Evolutionary conservation across 2,888 invertebrate species (phyloP).

Genomic region (Cynaeus angustus): DNA sequence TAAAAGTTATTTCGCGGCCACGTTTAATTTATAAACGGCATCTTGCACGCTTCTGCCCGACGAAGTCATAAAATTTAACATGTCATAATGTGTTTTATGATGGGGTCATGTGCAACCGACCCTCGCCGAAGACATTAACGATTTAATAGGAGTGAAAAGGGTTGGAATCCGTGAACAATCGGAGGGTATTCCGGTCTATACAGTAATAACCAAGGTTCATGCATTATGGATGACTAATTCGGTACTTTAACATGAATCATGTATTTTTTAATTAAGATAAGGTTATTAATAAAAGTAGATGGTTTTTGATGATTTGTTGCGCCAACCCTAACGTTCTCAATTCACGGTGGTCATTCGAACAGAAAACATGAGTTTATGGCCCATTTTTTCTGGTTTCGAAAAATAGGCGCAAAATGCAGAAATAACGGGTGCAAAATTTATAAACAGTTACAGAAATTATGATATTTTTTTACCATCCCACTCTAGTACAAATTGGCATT

Average conservation of each 20-base stretch:
- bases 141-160: conserved; percentile 43
- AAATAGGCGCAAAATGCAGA: too few species aligned
- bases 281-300: conserved; percentile 27
- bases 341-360: background rate
- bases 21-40: conserved; percentile 1
- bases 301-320: conserved; percentile 2
- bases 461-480: too few species aligned
- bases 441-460: too few species aligned
- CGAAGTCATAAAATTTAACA: conserved; percentile 30
- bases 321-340: background rate
- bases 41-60: conserved; percentile 18
- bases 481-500: too few species aligned
- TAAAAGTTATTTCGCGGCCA: conserved; percentile 17
- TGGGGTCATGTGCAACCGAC: conserved; percentile 24
- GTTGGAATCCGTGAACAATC: conserved; percentile 38
- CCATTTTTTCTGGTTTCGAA: background rate
- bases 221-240: conserved; percentile 40
- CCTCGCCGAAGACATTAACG: conserved; percentile 42
- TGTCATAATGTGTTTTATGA: conserved; percentile 42
- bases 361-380: conserved; percentile 1
- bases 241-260: conserved; percentile 37
- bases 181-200: background rate
- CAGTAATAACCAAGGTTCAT: conserved; percentile 26
- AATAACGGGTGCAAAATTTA: too few species aligned
- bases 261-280: conserved; percentile 38